phyloP scores from a whole-genome alignment of 2,888 invertebrate species.

The Amblyteles armatorius region DNA sequence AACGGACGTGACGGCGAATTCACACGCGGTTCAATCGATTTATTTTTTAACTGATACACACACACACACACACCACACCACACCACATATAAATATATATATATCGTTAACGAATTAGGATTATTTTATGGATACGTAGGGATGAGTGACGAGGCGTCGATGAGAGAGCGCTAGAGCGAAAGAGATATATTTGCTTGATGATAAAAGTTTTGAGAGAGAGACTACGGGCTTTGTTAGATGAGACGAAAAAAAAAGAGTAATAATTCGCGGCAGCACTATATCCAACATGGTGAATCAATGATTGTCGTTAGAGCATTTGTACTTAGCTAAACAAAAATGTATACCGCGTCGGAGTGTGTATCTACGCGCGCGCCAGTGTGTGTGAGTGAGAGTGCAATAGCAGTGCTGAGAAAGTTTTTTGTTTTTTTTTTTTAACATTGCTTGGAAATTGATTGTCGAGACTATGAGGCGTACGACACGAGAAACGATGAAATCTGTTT shows the following conservation, averaged over 20 bases:
- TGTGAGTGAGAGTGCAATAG: conserved; percentile 27
- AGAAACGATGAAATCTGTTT: conserved; percentile 18
- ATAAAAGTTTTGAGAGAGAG: not conserved
- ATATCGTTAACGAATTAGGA: conserved; percentile 74
- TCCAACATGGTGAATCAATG: conserved; percentile 51
- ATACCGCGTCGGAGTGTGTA: conserved; percentile 27
- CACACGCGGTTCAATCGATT: conserved; percentile 70
- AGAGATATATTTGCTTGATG: not conserved
- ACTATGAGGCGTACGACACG: conserved; percentile 24
- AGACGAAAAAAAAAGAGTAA: conserved; percentile 2
- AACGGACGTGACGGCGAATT: conserved; percentile 67
- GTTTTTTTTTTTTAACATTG: not conserved
- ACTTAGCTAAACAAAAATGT: conserved; percentile 58
- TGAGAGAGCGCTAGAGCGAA: conserved; percentile 13
- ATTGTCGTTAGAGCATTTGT: conserved; percentile 65
- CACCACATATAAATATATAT: not conserved
- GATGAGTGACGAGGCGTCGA: conserved; percentile 44
- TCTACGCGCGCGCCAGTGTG: conserved; percentile 35
- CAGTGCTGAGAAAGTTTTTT: conserved; percentile 18
- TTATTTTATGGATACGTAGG: conserved; percentile 66
- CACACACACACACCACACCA: conserved; percentile 31
- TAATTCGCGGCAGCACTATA: conserved; percentile 42
- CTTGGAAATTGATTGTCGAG: conserved; percentile 12
- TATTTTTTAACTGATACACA: conserved; percentile 39
- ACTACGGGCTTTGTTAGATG: conserved; percentile 17